Base-by-base conservation (phyloP, 2,888 invertebrate species). In the Synanthedon myopaeformis region DNA sequence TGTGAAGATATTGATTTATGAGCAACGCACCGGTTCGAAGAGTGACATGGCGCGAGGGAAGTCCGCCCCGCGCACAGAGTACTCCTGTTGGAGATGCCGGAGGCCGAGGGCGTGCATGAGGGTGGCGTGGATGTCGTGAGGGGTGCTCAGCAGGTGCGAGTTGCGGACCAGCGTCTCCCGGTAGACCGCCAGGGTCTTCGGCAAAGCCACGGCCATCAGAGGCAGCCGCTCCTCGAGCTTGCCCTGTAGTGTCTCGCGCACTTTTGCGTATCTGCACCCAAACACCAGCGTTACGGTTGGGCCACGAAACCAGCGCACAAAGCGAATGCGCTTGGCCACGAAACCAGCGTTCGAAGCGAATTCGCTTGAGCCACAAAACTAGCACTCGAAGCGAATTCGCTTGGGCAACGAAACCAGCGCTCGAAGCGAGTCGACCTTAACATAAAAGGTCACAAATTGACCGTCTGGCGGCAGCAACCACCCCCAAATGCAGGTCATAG, bases 151-250 rank as follows among this genome's bases (percentile, higher is more conserved):
- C 1, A 91, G 90, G 12, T 91, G 78, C 0, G 90, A 81, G 70
- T 97, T 97, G 1, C 71, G 78, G 42, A 89, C 70, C 59, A 94
- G 89, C 61, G 92, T 92, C 0, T 76, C 76, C 62, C 93, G 89
- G 6, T 82, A 75, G 10, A 81, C 78, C 58, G 89, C 88, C 59
- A 97, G 91, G 72, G 90, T 90, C 0, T 90, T 79, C 0, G 97
- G 97, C 64, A 97, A 90, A 0, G 91, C 82, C 53, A 97, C 90
- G 0, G 93, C 92, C 75, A 97, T 94, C 64, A 96, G 93, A 0
- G 98, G 98, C 55, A 97, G 73, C 1, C 98, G 89, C 72, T 98
- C 97, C 67, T 98, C 98, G 55, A 95, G 91, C 75, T 96, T 96
- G 0, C 97, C 98, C 75, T 97, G 97, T 5, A 95, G 86, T 0